phyloP scores from a whole-genome alignment of 2,797 vertebrate species.

The Leuciscus waleckii region DNA sequence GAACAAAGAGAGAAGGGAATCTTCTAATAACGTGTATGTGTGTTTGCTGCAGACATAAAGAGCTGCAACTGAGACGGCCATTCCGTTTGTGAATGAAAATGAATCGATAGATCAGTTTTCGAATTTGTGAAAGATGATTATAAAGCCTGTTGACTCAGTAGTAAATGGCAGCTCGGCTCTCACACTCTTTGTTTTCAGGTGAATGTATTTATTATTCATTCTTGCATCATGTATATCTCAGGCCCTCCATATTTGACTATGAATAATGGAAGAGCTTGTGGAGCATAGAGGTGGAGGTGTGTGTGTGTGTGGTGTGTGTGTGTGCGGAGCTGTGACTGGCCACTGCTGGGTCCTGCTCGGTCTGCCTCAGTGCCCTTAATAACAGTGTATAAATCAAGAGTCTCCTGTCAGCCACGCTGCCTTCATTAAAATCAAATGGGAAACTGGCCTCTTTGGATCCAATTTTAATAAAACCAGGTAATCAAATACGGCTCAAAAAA shows the following conservation, averaged over 20 bases:
- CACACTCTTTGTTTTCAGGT: slow-evolving; percentile 77
- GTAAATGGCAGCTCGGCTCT: slow-evolving; percentile 49
- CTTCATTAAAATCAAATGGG: slow-evolving; percentile 84
- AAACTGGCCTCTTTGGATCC: slow-evolving; percentile 80
- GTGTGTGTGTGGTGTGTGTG: slow-evolving; percentile 51
- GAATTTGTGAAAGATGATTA: slow-evolving; percentile 41
- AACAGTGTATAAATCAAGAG: slow-evolving; percentile 85
- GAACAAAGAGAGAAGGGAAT: background rate
- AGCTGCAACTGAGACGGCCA: background rate
- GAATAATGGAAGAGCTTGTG: slow-evolving; percentile 85
- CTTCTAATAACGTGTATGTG: background rate
- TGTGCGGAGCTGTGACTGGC: slow-evolving; percentile 66
- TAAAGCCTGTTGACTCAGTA: slow-evolving; percentile 47
- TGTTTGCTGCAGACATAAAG: slow-evolving; percentile 6
- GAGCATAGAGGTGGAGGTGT: slow-evolving; percentile 76
- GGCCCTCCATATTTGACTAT: slow-evolving; percentile 79
- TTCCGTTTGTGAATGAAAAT: slow-evolving; percentile 41
- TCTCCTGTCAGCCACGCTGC: slow-evolving; percentile 78
- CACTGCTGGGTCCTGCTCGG: slow-evolving; percentile 59
- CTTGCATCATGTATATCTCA: slow-evolving; percentile 75
- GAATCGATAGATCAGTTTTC: slow-evolving; percentile 37
- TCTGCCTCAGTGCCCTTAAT: slow-evolving; percentile 80
- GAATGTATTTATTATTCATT: slow-evolving; percentile 86
- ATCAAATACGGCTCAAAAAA: slow-evolving; percentile 80
- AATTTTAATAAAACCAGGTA: slow-evolving; percentile 84